phyloP scores from a whole-genome alignment of 2,113 vertebrate genomes.

The Platysternon megacephalum region DNA sequence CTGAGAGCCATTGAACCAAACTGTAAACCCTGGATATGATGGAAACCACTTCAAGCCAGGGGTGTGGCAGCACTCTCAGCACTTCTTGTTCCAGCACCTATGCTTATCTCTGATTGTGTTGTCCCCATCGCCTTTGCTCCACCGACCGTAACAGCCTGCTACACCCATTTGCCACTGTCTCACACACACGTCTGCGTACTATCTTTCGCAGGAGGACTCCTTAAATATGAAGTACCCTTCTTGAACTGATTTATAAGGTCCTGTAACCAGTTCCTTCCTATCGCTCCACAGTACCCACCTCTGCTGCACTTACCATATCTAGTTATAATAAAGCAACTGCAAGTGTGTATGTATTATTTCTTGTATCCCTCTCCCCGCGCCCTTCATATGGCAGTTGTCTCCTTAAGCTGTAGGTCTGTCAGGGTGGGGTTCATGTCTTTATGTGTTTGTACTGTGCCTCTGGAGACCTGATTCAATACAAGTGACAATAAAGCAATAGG shows the following conservation, averaged over 20 bases:
- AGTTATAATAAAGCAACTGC: not conserved
- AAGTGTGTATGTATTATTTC: not conserved
- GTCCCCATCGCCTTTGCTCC: not conserved
- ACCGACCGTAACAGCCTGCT: not conserved
- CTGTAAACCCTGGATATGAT: no score
- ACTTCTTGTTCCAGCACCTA: no score
- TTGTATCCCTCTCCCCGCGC: not conserved
- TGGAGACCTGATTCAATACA: not conserved
- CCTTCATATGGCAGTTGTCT: not conserved
- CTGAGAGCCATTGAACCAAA: no score
- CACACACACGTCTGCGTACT: not conserved
- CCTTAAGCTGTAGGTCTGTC: not conserved
- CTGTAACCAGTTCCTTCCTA: not conserved
- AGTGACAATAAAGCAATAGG: not conserved
- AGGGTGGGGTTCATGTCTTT: not conserved
- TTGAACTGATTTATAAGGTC: not conserved
- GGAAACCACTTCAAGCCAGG: no score
- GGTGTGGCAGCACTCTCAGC: no score
- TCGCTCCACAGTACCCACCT: not conserved
- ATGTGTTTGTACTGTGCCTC: not conserved
- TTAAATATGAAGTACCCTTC: not conserved
- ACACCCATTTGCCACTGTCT: not conserved
- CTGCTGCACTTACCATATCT: not conserved
- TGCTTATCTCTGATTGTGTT: not conserved
- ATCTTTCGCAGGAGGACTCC: not conserved